Evolutionary conservation across 2,888 invertebrate genomes (phyloP), one percentile per base, ranked within the genome.

Genomic region (Lasioglossum vierecki): DNA sequence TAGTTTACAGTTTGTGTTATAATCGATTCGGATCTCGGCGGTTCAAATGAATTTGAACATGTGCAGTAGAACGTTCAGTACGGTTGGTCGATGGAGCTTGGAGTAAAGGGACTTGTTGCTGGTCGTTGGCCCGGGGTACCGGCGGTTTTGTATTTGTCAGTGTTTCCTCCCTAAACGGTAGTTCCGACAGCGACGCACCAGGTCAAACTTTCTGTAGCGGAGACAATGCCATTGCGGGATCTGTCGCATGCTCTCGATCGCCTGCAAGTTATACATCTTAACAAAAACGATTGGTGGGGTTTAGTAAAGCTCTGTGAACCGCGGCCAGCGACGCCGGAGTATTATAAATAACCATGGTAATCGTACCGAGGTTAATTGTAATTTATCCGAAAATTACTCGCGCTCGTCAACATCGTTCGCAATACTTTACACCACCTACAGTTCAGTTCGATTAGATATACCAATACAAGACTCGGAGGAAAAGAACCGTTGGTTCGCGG

Each of bases 201-300:
- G 95, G 91, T 98, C 97, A 92, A 97, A 97, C 92, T 97, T 97
- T 85, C 98, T 96, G 95, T 98, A 98, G 89, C 98, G 96, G 95
- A 98, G 96, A 94, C 98, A 98, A 94, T 98, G 98, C 97, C 97
- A 98, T 93, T 98, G 98, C 1, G 98, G 98, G 83, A 98, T 96
- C 95, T 97, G 96, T 87, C 96, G 96, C 97, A 98, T 97, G 60
- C 96, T 96, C 90, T 97, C 97, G 76, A 97, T 95, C 60, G 97
- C 97, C 96, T 98, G 96, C 46, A 93, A 93, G 83, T 89, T 89
- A 79, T 86, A 84, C 63, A 80, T 73, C 89, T 89, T 88, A 74
- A 91, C 73, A 89, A 85, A 73, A 63, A 88, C 80, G 81, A 83
- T 88, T 84, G 81, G 41, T 57, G 70, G 22, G 35, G 66, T 86